phyloP scores from a whole-genome alignment of 2,888 invertebrate genomes.

The Clanis bilineata region DNA sequence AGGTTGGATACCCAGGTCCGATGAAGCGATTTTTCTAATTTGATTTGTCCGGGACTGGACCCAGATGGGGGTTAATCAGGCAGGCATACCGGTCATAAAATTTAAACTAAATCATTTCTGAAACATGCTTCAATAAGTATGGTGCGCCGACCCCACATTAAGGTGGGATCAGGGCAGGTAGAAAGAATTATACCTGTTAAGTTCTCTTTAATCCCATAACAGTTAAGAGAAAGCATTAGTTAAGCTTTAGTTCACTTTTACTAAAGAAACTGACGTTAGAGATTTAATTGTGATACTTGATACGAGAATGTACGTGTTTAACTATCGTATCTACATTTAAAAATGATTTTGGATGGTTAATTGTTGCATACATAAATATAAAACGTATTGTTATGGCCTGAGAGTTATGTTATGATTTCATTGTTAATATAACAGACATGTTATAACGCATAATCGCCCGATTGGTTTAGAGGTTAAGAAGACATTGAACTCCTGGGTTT shows the following conservation, averaged over 20 bases:
- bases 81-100: too few species aligned
- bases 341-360: conserved; percentile 17
- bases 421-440: neutral
- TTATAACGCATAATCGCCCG: too few species aligned
- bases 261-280: neutral
- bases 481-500: too few species aligned
- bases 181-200: neutral
- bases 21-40: too few species aligned
- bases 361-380: conserved; percentile 30
- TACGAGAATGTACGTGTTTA: neutral
- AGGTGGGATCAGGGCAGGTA: too few species aligned
- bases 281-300: conserved; percentile 3
- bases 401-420: neutral
- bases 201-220: neutral
- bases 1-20: too few species aligned
- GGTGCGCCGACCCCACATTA: too few species aligned
- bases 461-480: too few species aligned
- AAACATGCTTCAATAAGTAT: too few species aligned
- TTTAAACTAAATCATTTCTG: too few species aligned
- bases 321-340: neutral
- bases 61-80: too few species aligned
- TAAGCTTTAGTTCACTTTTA: conserved; percentile 6
- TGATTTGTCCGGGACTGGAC: too few species aligned
- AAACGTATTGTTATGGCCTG: neutral
- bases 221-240: conserved; percentile 1